Base-by-base conservation (phyloP, 2,797 vertebrate species). In the Chromis chromis region DNA sequence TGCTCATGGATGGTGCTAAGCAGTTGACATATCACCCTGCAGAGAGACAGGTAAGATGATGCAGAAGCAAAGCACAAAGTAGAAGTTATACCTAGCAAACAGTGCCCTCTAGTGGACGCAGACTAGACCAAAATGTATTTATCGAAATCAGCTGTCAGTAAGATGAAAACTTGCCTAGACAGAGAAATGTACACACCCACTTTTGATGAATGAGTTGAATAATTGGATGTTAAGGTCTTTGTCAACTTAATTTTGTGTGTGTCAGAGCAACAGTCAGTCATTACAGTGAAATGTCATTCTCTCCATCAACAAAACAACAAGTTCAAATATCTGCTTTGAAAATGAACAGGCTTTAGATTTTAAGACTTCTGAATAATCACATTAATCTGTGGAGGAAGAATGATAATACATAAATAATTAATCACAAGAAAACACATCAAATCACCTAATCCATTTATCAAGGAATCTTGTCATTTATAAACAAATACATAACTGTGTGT, bases 11-110 rank as follows among this genome's bases (percentile, higher is more conserved):
- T 92, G 58, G 96, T 96, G 59, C 88, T 93, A 14, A 98, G 95
- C 33, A 99, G 94, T 76, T 96, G 96, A 82, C 96, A 97, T 56
- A 98, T 95, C 78, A 98, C 95, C 91, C 98, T 99, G 76, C 57
- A 76, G 4, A 17, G 49, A 88, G 54, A 87, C 46, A 81, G 14
- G 53, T 68, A 54, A 67, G 22, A 65, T 25, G 58, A 17, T 59
- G 27, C 36, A 60, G 21, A 52, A 4, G 13, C 46, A 72, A 49
- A 64, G 10, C 8, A 25, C n/a, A 17, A 7, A 14, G 57, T 12
- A 24, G 36, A 19, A 50, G 65, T 3, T 13, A 60, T 2, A 40
- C 8, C 39, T 69, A 31, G 27, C 33, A 69, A 71, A 85, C 33
- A 88, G 70, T 68, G 44, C 79, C 70, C 68, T 86, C 92, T 90